phyloP scores from a whole-genome alignment of 2,797 vertebrate genomes.

The Lepilemur ruficaudatus region DNA sequence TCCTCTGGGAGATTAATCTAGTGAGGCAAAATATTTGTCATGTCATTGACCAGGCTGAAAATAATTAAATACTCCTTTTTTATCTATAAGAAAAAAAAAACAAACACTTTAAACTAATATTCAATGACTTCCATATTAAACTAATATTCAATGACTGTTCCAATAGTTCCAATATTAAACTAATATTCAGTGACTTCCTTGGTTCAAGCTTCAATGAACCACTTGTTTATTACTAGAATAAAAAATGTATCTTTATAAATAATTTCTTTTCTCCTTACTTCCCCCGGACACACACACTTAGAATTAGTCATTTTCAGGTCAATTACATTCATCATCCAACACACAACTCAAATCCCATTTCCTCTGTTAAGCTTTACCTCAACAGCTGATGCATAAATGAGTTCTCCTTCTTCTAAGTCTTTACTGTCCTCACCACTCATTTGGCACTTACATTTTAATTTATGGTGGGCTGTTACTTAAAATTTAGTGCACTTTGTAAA shows the following conservation, averaged over 20 bases:
- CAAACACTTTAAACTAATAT: background rate
- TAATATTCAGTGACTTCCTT: background rate
- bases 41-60: background rate
- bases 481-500: background rate
- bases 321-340: background rate
- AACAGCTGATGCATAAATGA: background rate
- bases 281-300: background rate
- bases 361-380: background rate
- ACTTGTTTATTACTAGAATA: background rate
- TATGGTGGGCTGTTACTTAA: background rate
- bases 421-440: background rate
- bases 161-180: background rate
- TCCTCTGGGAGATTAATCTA: background rate
- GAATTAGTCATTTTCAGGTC: background rate
- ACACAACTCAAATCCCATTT: background rate
- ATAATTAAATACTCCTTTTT: background rate
- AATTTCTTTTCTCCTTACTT: background rate
- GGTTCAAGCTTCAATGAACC: background rate
- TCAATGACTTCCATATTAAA: background rate
- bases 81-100: background rate
- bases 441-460: background rate
- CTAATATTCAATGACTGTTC: background rate
- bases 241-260: background rate
- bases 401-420: background rate
- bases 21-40: background rate